Evolutionary conservation across 2,888 invertebrate species (phyloP).

Genomic region (Lycaena phlaeas): DNA sequence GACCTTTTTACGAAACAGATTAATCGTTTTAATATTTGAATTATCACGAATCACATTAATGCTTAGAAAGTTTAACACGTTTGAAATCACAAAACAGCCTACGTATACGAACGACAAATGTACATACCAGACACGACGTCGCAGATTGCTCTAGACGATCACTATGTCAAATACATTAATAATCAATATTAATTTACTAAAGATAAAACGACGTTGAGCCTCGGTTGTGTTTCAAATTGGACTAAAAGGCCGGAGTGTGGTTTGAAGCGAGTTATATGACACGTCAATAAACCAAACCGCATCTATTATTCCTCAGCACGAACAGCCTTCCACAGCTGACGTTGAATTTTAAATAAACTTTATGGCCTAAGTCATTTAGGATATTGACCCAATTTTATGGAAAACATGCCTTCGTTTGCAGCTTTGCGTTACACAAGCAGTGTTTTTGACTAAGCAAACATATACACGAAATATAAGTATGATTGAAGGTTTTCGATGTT

Average conservation of each 20-base stretch:
- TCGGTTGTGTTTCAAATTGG: slow-evolving; percentile 62
- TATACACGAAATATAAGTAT: too few species aligned
- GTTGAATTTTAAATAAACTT: slow-evolving; percentile 58
- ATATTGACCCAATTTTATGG: slow-evolving; percentile 48
- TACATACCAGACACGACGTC: too few species aligned
- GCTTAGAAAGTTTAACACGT: too few species aligned
- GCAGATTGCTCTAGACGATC: too few species aligned
- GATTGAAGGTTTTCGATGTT: too few species aligned
- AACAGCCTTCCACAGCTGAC: slow-evolving; percentile 49
- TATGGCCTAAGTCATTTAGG: slow-evolving; percentile 46
- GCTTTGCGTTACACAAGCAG: too few species aligned
- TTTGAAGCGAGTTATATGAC: slow-evolving; percentile 61
- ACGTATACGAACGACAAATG: too few species aligned
- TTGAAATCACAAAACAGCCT: too few species aligned
- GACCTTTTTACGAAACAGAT: too few species aligned
- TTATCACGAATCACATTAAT: too few species aligned
- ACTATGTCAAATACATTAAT: not conserved
- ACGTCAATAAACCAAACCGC: slow-evolving; percentile 65
- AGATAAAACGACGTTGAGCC: slow-evolving; percentile 40
- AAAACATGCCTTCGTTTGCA: slow-evolving; percentile 11
- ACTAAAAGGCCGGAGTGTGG: slow-evolving; percentile 50
- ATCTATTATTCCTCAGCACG: slow-evolving; percentile 56
- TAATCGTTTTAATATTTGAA: too few species aligned
- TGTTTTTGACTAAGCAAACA: too few species aligned
- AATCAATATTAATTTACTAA: slow-evolving; percentile 14